Evolutionary conservation across 2,888 invertebrate genomes (phyloP), one percentile per base, ranked within the genome.

Genomic region (Philopedon plagiatum): DNA sequence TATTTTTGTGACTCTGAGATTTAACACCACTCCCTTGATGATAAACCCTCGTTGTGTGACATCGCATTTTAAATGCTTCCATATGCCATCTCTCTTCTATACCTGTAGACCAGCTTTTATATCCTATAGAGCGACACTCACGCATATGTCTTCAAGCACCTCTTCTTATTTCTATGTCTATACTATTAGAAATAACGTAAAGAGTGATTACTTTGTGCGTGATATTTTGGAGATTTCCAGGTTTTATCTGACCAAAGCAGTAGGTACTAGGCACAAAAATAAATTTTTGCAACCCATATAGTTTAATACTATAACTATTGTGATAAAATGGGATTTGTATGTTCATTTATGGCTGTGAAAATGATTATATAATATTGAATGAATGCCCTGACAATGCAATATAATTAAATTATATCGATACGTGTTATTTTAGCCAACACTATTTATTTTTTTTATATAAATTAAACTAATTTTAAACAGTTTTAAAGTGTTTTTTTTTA

Each of bases 301-400:
- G 21, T 23, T 26, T 49, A n/a, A 5, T 54, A 29, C 51, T 54
- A 15, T 32, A 7, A 54, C 13, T 39, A 60, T 57, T 60, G 60
- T 60, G 60, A 60, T 60, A 60, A 60, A 39, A 44, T 60, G 41
- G 13, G 60, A 41, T 15, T 63, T 51, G 49, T 51, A 51, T 49
- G 46, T 51, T 49, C 39, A 57, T 57, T 57, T 57, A 18, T 46
- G 66, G 66, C 66, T 66, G 66, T 66, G 66, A 66, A 46, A 21
- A 66, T 32, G 57, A 26, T 57, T 56, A 32, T 26, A 15, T 54
- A 54, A 54, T 32, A 21, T 44, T 23, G 46, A 26, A 34, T 66
- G 57, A 57, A 66, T 66, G 66, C 54, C 56, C 26, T 26, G 29
- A 13, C 66, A 67, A 67, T 67, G 67, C 60, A 67, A 67, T 34